Evolutionary conservation across 2,113 vertebrate species (phyloP).

Genomic region (Lycaon pictus): DNA sequence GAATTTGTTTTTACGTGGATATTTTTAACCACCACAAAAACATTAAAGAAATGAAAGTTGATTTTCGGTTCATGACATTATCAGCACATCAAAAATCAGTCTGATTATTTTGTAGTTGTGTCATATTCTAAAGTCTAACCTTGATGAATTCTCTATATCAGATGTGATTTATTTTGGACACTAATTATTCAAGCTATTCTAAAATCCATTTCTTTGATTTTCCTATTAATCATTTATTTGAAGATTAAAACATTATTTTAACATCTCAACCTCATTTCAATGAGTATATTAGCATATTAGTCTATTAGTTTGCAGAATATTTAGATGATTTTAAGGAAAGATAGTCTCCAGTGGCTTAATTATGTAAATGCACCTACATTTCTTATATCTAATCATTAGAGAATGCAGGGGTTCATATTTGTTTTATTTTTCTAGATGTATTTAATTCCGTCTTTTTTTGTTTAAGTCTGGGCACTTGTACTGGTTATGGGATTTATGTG

Average conservation of each 20-base stretch:
- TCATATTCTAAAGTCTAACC: slow-evolving; percentile 24
- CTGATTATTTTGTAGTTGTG: neutral
- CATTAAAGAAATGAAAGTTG: neutral
- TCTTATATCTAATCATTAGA: neutral
- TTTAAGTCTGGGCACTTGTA: neutral
- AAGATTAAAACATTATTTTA: slow-evolving; percentile 8
- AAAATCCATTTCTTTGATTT: slow-evolving; percentile 15
- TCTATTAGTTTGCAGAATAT: neutral
- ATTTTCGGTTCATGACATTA: neutral
- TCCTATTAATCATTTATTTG: neutral
- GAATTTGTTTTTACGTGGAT: neutral
- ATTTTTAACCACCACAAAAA: neutral
- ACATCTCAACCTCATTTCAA: neutral
- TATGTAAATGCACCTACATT: neutral
- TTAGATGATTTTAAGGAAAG: slow-evolving; percentile 4
- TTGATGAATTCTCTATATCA: neutral
- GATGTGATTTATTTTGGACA: neutral
- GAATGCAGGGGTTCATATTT: neutral
- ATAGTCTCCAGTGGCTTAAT: neutral
- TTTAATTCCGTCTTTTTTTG: neutral
- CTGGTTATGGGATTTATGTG: neutral
- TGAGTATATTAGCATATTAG: neutral
- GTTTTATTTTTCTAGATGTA: neutral
- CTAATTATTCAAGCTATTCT: neutral
- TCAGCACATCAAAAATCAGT: neutral